A percentile compares a stretch with the other conserved stretches of the same genome.
Evolutionary conservation across 2,888 invertebrate species (phyloP).

Genomic region (Lasioglossum figueresi): DNA sequence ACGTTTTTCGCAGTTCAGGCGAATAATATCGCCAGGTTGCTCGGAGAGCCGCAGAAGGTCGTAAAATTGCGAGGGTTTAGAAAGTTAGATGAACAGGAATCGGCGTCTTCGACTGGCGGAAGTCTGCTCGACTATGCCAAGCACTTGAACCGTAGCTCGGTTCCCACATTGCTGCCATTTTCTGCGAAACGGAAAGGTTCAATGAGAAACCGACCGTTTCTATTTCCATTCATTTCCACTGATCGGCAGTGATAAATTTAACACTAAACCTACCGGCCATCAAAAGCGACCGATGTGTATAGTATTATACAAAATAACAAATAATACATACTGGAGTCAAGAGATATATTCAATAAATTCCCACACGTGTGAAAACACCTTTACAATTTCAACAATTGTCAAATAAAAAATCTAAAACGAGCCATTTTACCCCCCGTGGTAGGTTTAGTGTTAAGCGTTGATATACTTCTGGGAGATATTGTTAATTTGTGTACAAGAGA

Average conservation of each 20-base stretch:
- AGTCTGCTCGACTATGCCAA: conserved; percentile 29
- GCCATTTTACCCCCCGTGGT: too few relatives aligned
- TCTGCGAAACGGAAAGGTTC: neutral
- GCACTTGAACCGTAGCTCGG: conserved; percentile 3
- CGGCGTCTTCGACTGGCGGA: conserved; percentile 11
- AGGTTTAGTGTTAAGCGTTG: too few relatives aligned
- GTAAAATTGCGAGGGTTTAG: conserved; percentile 12
- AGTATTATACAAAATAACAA: too few relatives aligned
- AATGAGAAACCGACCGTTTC: neutral
- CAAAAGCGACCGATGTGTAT: too few relatives aligned
- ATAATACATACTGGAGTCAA: too few relatives aligned
- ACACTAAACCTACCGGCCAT: too few relatives aligned
- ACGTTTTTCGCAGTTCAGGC: neutral
- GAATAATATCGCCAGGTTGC: neutral
- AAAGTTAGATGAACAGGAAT: conserved; percentile 2
- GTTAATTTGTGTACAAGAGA: neutral
- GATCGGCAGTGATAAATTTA: too few relatives aligned
- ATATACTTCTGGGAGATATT: neutral
- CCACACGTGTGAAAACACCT: too few relatives aligned
- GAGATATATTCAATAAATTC: too few relatives aligned
- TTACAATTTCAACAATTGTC: too few relatives aligned
- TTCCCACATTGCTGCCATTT: conserved; percentile 7
- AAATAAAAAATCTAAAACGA: too few relatives aligned
- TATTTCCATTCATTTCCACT: too few relatives aligned
- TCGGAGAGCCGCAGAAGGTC: neutral